phyloP scores from a whole-genome alignment of 1,140 invertebrate genomes.

The Panagrolaimus sp. region DNA sequence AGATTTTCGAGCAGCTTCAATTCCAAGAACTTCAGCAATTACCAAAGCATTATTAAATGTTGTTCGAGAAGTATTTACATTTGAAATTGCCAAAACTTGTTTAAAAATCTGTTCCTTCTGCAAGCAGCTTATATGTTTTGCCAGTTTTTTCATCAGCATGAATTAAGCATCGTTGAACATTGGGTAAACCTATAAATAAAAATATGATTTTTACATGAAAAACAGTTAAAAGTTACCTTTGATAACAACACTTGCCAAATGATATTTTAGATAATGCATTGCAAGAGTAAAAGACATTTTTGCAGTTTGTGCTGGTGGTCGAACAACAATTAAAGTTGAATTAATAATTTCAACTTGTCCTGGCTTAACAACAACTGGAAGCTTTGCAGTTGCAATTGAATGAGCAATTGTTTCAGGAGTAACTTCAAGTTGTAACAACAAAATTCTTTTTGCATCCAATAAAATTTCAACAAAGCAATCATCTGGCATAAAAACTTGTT shows the following conservation, averaged over 20 bases:
- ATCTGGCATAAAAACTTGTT: conserved; percentile 79
- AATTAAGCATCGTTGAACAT: conserved; percentile 84
- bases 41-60: conserved; percentile 52
- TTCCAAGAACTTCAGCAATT: conserved; percentile 55
- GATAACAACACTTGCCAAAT: conserved; percentile 75
- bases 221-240: conserved; percentile 69
- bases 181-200: conserved; percentile 71
- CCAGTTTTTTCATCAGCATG: conserved; percentile 72
- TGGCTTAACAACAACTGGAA: conserved; percentile 41
- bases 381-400: conserved; percentile 58
- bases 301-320: conserved; percentile 67
- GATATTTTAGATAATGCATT: conserved; percentile 73
- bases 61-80: conserved; percentile 47
- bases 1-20: conserved; percentile 68
- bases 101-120: conserved; percentile 92
- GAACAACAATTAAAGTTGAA: conserved; percentile 74
- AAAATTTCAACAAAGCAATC: conserved; percentile 82
- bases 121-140: conserved; percentile 77
- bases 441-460: conserved; percentile 76
- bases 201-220: conserved; percentile 68
- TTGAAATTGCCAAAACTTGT: conserved; percentile 80
- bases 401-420: conserved; percentile 63
- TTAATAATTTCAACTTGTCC: conserved; percentile 70
- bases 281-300: conserved; percentile 71
- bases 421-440: conserved; percentile 71